Base-by-base conservation (phyloP, 2,113 vertebrate species). In the Boulengeromyrus knoepffleri region DNA sequence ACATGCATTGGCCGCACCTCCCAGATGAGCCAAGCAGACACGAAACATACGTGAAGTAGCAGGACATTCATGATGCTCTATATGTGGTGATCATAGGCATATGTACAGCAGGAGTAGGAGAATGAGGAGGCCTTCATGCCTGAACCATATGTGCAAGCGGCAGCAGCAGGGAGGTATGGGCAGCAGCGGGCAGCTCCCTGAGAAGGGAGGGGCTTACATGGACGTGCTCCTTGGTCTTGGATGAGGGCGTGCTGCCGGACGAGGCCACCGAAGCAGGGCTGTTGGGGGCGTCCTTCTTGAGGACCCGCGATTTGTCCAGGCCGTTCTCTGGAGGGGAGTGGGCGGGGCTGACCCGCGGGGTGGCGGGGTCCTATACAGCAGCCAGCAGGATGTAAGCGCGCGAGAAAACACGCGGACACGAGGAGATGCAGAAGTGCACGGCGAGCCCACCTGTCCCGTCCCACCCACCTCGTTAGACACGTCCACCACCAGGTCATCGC, bases 241-340 rank as follows among this genome's bases (percentile, higher is more conserved):
- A 99, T 80, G 98, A 98, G 4, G 98, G 98, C 4, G 98, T 99
- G 95, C 98, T 99, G 93, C 98, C 98, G 46, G 98, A 99, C n/a
- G 98, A 99, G 87, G 98, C 97, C 9, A 99, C 97, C 0, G 98
- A 99, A 93, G 98, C 98, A 0, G 98, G 98, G 95, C 98, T 99
- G 95, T 97, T 98, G 0, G 98, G 98, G 0, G 97, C 97, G 0
- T 99, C 98, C 90, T 98, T 99, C 94, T 99, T 99, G 93, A 97
- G 94, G 87, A 96, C 96, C 0, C 98, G 96, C 15, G 96, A 93
- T 93, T 99, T 99, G 93, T 99, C 98, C 89, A 99, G 93, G 89
- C 98, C 98, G 0, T 99, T 99, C 92, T 99, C 98, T 0, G 97
- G 98, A 1, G 98, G 98, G 0, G 98, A 98, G 92, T 99, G 98